Conservation (phyloP, 2,888 invertebrate genomes). For the Autographa pulchrina region DNA sequence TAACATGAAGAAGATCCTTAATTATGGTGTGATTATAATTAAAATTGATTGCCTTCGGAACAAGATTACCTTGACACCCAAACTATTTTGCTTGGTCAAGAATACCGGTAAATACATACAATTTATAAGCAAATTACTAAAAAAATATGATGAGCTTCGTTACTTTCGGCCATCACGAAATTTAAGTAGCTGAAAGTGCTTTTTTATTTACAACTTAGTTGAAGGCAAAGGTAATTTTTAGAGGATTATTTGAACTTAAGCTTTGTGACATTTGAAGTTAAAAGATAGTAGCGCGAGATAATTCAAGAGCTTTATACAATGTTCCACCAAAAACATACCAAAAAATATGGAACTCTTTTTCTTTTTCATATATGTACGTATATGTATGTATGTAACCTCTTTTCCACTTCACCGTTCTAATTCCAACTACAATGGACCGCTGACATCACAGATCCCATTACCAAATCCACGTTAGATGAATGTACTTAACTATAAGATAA, state of each 20-base stretch:
- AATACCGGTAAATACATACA: not conserved
- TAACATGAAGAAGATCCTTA: not conserved
- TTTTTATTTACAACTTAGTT: too few relatives aligned
- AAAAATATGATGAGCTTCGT: not conserved
- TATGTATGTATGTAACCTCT: too few relatives aligned
- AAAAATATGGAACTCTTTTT: not conserved
- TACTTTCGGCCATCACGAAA: not conserved
- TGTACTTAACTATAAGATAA: constrained; percentile 22
- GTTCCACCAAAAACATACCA: not conserved
- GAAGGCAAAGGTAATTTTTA: too few relatives aligned
- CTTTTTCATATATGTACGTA: too few relatives aligned
- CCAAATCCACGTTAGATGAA: constrained; percentile 17
- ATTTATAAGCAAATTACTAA: not conserved
- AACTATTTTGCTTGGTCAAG: not conserved
- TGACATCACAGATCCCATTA: constrained; percentile 4
- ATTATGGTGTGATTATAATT: not conserved
- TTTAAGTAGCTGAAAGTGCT: too few relatives aligned
- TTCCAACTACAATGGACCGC: not conserved
- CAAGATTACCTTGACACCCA: constrained; percentile 1
- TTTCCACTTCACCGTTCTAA: not conserved
- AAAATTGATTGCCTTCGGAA: not conserved
- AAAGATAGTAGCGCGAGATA: too few relatives aligned
- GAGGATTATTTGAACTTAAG: too few relatives aligned
- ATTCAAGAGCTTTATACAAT: too few relatives aligned
- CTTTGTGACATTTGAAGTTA: too few relatives aligned